These are phyloP conservation scores for Smittia aterrima DNA, from an alignment of 2,888 invertebrate genomes.

Conservation along the genomic window DNA sequence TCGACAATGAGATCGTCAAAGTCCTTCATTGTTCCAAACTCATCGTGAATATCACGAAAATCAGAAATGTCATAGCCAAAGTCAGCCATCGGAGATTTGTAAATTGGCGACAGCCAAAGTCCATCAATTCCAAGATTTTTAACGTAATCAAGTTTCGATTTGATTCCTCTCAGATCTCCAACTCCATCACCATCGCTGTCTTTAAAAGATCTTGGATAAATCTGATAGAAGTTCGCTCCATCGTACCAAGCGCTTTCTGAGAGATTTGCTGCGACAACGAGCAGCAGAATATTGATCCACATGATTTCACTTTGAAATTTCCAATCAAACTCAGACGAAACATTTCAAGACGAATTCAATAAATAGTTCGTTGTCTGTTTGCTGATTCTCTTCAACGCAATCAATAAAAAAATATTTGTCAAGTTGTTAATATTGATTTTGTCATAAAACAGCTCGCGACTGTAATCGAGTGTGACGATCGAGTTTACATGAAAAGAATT, in stretches of 20 bases:
- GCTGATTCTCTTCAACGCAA: too few relatives aligned
- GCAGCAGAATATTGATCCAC: background rate
- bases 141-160: constrained; percentile 62
- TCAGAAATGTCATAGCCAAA: constrained; percentile 85
- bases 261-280: background rate
- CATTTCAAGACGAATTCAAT: too few relatives aligned
- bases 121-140: constrained; percentile 68
- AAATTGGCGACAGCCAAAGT: constrained; percentile 84
- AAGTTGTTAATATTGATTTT: too few relatives aligned
- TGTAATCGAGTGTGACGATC: too few relatives aligned
- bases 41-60: constrained; percentile 68
- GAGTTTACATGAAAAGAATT: too few relatives aligned
- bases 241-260: constrained; percentile 44
- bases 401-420: too few relatives aligned
- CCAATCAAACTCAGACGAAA: too few relatives aligned
- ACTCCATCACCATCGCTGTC: constrained; percentile 32
- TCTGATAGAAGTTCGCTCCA: background rate
- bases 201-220: background rate
- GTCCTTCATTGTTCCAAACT: constrained; percentile 71
- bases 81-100: constrained; percentile 78
- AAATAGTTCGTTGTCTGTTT: too few relatives aligned
- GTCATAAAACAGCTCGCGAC: too few relatives aligned
- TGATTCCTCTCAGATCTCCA: constrained; percentile 56
- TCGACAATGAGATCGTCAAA: constrained; percentile 60
- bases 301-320: too few relatives aligned